phyloP scores from a whole-genome alignment of 2,113 vertebrate genomes.

The Leptodactylus fuscus region DNA sequence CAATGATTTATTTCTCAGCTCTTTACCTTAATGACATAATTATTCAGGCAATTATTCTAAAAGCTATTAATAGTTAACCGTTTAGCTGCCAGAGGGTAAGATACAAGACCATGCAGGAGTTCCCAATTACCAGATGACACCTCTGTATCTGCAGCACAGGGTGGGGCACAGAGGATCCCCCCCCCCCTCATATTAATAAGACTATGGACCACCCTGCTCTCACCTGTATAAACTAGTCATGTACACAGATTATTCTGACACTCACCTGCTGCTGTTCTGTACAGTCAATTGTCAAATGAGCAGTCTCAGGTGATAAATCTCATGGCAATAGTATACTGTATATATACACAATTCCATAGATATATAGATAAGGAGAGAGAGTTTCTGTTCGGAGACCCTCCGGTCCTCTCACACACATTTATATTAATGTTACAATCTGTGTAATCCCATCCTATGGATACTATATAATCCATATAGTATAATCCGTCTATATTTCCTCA shows the following conservation, averaged over 20 bases:
- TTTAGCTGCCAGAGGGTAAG: constrained; percentile 24
- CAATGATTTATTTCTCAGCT: constrained; percentile 3
- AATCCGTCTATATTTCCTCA: too few species aligned
- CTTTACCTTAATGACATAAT: constrained; percentile 29
- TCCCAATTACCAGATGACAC: neutral
- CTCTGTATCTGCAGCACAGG: neutral
- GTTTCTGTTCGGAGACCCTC: too few species aligned
- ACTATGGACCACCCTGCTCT: constrained; percentile 4
- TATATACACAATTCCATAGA: neutral
- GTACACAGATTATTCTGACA: neutral
- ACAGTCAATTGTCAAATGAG: neutral
- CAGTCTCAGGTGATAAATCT: neutral
- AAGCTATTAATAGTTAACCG: constrained; percentile 21
- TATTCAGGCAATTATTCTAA: constrained; percentile 24
- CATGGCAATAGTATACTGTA: neutral
- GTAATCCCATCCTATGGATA: too few species aligned
- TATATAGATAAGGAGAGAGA: neutral
- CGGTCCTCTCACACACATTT: too few species aligned
- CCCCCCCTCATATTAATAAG: neutral
- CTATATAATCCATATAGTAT: too few species aligned
- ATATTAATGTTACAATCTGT: too few species aligned
- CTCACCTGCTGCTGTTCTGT: neutral
- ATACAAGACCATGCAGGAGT: neutral
- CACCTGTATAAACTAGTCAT: constrained; percentile 4
- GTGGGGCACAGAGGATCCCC: neutral